Evolutionary conservation across 2,797 vertebrate genomes (phyloP).

Genomic region (Jordanella pulchra): DNA sequence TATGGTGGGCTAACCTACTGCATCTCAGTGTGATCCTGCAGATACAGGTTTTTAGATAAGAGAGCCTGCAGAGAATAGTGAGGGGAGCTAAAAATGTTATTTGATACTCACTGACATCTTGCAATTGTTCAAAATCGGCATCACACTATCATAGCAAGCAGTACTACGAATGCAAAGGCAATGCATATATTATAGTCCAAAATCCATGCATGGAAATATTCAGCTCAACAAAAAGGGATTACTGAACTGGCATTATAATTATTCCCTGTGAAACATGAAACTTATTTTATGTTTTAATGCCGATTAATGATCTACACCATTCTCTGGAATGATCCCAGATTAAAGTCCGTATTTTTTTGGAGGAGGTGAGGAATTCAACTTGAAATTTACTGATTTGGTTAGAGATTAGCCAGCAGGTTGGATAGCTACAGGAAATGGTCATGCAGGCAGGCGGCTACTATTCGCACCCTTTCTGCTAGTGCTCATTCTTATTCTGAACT

Average conservation of each 20-base stretch:
- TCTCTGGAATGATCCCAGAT: not conserved
- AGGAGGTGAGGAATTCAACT: too few relatives aligned
- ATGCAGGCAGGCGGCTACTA: not conserved
- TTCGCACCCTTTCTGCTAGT: not conserved
- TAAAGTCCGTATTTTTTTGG: too few relatives aligned
- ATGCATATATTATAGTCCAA: too few relatives aligned
- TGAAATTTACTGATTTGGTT: not conserved
- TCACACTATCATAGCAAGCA: not conserved
- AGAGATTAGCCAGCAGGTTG: not conserved
- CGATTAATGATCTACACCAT: not conserved
- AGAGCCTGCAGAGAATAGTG: not conserved
- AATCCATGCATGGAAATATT: too few relatives aligned
- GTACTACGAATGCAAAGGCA: too few relatives aligned
- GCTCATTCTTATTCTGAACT: slow-evolving; percentile 1
- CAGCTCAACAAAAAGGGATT: too few relatives aligned
- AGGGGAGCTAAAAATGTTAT: not conserved
- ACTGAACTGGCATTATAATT: not conserved
- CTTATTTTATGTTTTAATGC: not conserved
- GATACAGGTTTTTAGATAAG: not conserved
- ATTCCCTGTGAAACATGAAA: not conserved
- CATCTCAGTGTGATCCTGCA: not conserved
- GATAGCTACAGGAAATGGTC: not conserved
- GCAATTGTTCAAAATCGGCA: not conserved
- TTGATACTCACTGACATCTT: not conserved
- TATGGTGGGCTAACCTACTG: too few relatives aligned